Percentiles rank a stretch among this genome's conserved stretches.
These are phyloP conservation scores for Nyctalus aviator DNA, from an alignment of 2,797 vertebrate species.

Conservation along the genomic window DNA sequence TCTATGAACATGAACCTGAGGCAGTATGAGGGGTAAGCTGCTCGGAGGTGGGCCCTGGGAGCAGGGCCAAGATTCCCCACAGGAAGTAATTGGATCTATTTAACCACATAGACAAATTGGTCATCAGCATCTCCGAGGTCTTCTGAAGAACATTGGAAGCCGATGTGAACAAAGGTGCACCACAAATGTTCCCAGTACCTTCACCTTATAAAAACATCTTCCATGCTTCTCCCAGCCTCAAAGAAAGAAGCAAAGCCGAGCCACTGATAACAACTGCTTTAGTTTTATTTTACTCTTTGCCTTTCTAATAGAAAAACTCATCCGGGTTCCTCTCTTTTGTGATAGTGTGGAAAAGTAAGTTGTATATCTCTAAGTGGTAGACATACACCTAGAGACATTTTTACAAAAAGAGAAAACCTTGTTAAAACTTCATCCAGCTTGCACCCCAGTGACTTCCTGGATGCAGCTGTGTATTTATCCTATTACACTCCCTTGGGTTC, in stretches of 20 bases:
- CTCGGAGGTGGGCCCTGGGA: background rate
- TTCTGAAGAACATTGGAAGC: constrained; percentile 47
- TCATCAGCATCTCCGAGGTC: background rate
- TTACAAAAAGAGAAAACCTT: background rate
- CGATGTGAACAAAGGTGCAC: constrained; percentile 20
- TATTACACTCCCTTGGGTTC: background rate
- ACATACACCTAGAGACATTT: background rate
- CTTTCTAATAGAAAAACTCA: background rate
- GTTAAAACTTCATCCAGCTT: background rate
- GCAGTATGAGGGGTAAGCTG: background rate
- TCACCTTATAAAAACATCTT: background rate
- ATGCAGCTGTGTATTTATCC: background rate
- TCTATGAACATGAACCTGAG: background rate
- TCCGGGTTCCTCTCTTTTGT: background rate
- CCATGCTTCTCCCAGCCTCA: background rate
- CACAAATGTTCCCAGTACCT: background rate
- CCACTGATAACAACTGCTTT: background rate
- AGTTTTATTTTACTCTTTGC: background rate
- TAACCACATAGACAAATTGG: background rate
- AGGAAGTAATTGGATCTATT: background rate
- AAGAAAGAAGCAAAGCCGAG: background rate
- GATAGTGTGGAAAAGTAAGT: background rate
- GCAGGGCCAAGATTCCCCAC: background rate
- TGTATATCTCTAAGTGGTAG: background rate
- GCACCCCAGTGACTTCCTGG: background rate